These are phyloP conservation scores for Salarias fasciatus DNA, from an alignment of 2,797 vertebrate species.

Conservation along the genomic window DNA sequence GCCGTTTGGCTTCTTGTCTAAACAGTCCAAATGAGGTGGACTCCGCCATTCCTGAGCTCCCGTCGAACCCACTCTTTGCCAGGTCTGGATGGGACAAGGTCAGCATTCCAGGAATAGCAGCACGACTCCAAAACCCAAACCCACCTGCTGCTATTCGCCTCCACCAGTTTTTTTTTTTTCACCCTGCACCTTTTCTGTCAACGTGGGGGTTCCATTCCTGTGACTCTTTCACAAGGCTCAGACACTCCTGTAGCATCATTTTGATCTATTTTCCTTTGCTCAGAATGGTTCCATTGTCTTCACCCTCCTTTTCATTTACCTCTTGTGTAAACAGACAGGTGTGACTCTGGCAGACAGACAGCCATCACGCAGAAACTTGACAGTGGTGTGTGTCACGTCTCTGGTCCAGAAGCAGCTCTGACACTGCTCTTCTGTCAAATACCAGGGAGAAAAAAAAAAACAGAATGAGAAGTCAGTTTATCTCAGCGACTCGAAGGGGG, in stretches of 20 bases:
- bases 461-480: constrained; percentile 52
- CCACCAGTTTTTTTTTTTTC: constrained; percentile 6
- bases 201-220: constrained; percentile 13
- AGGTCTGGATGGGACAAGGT: constrained; percentile 65
- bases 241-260: too few species aligned
- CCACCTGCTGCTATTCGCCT: constrained; percentile 40
- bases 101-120: constrained; percentile 79
- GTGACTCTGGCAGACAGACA: constrained; percentile 28
- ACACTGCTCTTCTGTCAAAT: constrained; percentile 51
- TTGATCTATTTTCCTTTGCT: too few species aligned
- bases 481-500: constrained; percentile 66
- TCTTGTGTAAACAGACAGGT: constrained; percentile 42
- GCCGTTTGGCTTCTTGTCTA: constrained; percentile 66
- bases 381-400: constrained; percentile 37
- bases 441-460: constrained; percentile 56
- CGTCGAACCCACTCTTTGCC: constrained; percentile 53
- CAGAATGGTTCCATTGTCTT: neutral
- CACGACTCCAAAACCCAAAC: constrained; percentile 42
- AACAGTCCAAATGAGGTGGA: constrained; percentile 66
- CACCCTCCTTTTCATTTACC: constrained; percentile 8
- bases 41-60: constrained; percentile 47
- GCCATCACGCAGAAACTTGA: constrained; percentile 44
- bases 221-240: too few species aligned
- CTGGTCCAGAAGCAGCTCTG: constrained; percentile 37
- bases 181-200: constrained; percentile 13